These are phyloP conservation scores for Ormyrus rosae DNA, from an alignment of 2,888 invertebrate genomes.

Conservation along the genomic window DNA sequence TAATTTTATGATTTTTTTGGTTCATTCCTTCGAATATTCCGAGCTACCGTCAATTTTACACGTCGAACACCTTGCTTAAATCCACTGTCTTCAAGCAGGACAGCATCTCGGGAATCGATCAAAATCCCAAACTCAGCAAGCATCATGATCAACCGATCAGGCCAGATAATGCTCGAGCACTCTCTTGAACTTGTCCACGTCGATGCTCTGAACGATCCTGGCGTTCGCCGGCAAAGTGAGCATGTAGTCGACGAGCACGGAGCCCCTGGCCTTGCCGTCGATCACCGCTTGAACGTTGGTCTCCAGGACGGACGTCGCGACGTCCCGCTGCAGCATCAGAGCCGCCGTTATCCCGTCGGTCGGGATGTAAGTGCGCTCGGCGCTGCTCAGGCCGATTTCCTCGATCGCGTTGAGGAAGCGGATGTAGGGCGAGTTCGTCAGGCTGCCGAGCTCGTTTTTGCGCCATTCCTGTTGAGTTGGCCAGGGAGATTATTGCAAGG, in stretches of 20 bases:
- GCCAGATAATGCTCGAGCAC: not conserved
- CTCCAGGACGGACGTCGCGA: conserved; percentile 49
- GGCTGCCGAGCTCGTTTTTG: conserved; percentile 74
- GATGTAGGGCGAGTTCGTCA: conserved; percentile 70
- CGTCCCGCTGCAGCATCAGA: conserved; percentile 60
- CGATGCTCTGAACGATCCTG: conserved; percentile 3
- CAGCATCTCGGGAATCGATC: too few relatives aligned
- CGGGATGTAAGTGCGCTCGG: conserved; percentile 56
- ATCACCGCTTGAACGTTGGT: conserved; percentile 62
- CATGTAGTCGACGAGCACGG: conserved; percentile 63
- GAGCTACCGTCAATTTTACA: too few relatives aligned
- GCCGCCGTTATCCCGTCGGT: conserved; percentile 63
- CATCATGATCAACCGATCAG: not conserved
- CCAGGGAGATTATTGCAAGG: too few relatives aligned
- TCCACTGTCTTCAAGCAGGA: too few relatives aligned
- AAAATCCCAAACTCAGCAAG: too few relatives aligned
- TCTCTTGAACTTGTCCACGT: not conserved
- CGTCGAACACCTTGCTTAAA: too few relatives aligned
- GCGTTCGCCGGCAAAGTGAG: not conserved
- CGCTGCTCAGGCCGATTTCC: conserved; percentile 59
- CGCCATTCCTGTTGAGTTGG: conserved; percentile 77
- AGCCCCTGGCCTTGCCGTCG: conserved; percentile 62
- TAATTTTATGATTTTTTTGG: too few relatives aligned
- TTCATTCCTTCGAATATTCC: too few relatives aligned
- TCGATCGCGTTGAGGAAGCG: conserved; percentile 77